Evolutionary conservation across 2,113 vertebrate species (phyloP), one percentile per base, ranked within the genome.

Genomic region (Campylorhamphus procurvoides): DNA sequence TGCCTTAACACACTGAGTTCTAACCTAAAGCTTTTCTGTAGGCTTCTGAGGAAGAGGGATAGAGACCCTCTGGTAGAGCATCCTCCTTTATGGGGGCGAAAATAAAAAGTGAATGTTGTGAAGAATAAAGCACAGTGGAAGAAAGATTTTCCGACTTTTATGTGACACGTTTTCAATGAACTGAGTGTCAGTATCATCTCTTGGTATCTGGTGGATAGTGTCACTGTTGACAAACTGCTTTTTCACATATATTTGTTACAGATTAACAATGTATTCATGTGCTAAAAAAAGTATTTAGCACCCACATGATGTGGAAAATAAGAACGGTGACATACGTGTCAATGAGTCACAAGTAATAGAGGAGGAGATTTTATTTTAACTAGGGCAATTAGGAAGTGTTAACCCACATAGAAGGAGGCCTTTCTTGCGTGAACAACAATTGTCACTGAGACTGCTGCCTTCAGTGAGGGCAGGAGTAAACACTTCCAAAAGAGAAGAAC

Each of bases 261-360:
- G 20, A 12, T 80, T 56, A 76, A 60, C 29, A 67, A 44, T 2
- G 8, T 28, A 39, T 42, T 83, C 6, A 46, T 47, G 33, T 19
- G 20, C 27, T 37, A 87, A 19, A 75, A 69, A 50, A 75, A 69
- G 59, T 18, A 77, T 44, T 69, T 59, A 87, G 46, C 72, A 92
- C 16, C 29, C 42, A 85, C 29, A 53, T 63, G 58, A 88, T 31
- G 2, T 49, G 58, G 88, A 95, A 92, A 94, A 93, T 74, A 72
- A 63, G 60, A 62, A 67, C 27, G 28, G 47, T 74, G 60, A 78
- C 76, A 89, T 67, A 46, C 10, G 49, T 64, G 39, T 87, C 67
- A 81, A 14, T 85, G 94, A 96, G 75, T 94, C 90, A 94, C 29
- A 91, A 86, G 39, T 73, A 94, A 87, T 10, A 77, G 28, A 3